A percentile compares a stretch with the other conserved stretches of the same genome.
Conservation (phyloP, 2,113 vertebrate species). For the Actinemys pallida region DNA sequence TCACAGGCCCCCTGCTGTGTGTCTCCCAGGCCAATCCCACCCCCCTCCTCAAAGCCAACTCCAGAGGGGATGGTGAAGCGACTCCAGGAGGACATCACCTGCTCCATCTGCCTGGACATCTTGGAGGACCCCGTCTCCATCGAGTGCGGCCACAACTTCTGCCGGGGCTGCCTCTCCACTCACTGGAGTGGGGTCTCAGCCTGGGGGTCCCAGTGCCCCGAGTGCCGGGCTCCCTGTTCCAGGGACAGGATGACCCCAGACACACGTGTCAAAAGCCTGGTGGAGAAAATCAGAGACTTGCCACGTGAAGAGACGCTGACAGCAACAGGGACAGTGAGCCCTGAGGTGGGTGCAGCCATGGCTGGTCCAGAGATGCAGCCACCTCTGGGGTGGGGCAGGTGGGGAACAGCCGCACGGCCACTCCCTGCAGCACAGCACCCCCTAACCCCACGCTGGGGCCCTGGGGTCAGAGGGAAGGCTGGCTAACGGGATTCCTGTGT, state of each 20-base stretch:
- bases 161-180: slow-evolving; percentile 57
- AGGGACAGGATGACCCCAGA: slow-evolving; percentile 45
- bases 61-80: background rate
- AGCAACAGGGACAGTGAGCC: too few species aligned
- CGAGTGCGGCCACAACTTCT: slow-evolving; percentile 77
- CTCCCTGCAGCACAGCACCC: too few species aligned
- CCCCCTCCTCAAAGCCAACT: background rate
- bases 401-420: background rate
- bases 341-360: too few species aligned
- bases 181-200: slow-evolving; percentile 46
- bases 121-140: slow-evolving; percentile 73
- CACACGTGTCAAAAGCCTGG: slow-evolving; percentile 61
- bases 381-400: too few species aligned
- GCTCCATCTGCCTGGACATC: slow-evolving; percentile 74
- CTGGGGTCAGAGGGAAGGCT: too few species aligned
- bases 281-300: slow-evolving; percentile 60
- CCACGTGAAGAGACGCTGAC: too few species aligned
- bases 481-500: background rate
- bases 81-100: slow-evolving; percentile 63
- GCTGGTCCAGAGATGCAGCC: too few species aligned
- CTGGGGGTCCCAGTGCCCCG: slow-evolving; percentile 58
- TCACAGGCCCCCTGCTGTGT: background rate
- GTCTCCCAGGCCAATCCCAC: background rate
- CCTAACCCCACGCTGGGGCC: too few species aligned
- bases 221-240: slow-evolving; percentile 68